Base-by-base conservation (phyloP, 2,888 invertebrate species). In the Hirtodrosophila histrioides region DNA sequence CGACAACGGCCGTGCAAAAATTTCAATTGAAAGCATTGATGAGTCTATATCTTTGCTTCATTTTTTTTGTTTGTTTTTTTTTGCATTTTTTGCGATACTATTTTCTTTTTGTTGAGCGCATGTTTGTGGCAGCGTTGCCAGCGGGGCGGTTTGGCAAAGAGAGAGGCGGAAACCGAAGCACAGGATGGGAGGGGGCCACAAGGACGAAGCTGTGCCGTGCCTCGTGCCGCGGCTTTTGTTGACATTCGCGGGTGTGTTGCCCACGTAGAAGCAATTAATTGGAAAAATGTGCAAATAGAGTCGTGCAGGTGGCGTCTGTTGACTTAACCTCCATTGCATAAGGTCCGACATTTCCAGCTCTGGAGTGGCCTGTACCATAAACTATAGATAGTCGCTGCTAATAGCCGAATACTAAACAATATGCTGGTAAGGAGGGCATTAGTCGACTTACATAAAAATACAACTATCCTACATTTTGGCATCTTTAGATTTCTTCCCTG, bases 261-360 rank as follows among this genome's bases (percentile, higher is more conserved):
- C 67, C 86, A 85, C 86, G 86, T 85, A 75, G 73, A 77, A 69
- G 86, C 86, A 84, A 85, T 85, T 85, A 85, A 87, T 85, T 85
- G 84, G 86, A 85, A 84, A 84, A 86, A 87, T 85, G 86, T 71
- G 83, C 86, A 84, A 84, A 84, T 84, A 84, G 74, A 82, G 76
- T 65, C 54, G 54, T 65, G 70, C 75, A 75, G 75, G 70, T 73
- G 73, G 64, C 75, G 39, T 58, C 70, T 71, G 78, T 86, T 70
- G 82, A 75, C 87, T 81, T 83, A 86, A 84, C 87, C 84, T 78
- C 65, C 54, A 74, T 74, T 74, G 57, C 65, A 51, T 27, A 57
- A 56, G 12, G 39, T 33, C 35, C 37, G 39, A 54, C 53, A 36
- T 56, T 53, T 37, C n/a, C 43, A 37, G 73, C 36, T 37, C 48